Percentiles rank a stretch among this genome's conserved stretches.
phyloP scores from a whole-genome alignment of 2,797 vertebrate species.

The Eremophila alpestris region DNA sequence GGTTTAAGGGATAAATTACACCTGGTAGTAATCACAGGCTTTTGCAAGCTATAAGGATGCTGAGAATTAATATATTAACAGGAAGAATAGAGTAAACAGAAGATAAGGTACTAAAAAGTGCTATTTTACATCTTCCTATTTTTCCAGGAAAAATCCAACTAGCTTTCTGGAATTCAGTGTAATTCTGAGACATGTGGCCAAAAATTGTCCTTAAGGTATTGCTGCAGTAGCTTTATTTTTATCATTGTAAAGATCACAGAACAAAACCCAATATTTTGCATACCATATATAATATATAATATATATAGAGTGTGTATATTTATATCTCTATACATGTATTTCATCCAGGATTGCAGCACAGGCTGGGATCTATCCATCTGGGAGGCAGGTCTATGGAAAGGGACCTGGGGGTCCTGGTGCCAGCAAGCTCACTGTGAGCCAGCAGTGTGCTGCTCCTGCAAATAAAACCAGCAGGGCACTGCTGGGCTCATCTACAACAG shows the following conservation, averaged over 20 bases:
- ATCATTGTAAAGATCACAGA: neutral
- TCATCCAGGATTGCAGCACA: neutral
- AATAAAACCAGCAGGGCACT: neutral
- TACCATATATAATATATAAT: too few species aligned
- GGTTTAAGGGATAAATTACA: neutral
- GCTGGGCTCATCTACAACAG: neutral
- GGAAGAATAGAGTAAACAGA: neutral
- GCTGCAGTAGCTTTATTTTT: neutral
- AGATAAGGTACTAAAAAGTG: neutral
- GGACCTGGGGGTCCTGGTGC: neutral
- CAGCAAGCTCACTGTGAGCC: rapidly evolving
- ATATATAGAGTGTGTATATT: neutral
- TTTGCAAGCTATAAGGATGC: neutral
- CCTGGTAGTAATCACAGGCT: neutral
- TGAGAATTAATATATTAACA: neutral
- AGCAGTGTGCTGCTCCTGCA: neutral
- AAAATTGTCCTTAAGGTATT: neutral
- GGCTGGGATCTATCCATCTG: neutral
- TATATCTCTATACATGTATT: neutral
- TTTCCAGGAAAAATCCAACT: neutral
- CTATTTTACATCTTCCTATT: neutral
- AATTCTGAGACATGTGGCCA: neutral
- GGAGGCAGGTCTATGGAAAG: neutral
- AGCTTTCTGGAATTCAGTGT: neutral
- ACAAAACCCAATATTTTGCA: neutral